A percentile compares a stretch with the other conserved stretches of the same genome.
These are phyloP conservation scores for Morus bassanus DNA, from an alignment of 2,797 vertebrate genomes.

Conservation along the genomic window DNA sequence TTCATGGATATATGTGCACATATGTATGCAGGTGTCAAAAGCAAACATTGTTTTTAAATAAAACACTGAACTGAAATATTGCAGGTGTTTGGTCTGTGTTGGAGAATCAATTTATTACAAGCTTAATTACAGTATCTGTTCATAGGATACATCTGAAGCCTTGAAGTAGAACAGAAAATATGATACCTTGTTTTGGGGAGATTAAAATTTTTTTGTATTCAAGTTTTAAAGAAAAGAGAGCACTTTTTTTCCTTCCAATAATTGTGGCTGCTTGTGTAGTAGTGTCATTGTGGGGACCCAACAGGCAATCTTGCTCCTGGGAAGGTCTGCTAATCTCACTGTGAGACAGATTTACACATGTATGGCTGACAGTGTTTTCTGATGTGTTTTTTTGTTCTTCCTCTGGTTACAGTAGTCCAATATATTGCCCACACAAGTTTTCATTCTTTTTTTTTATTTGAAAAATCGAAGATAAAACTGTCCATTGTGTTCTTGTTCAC, in stretches of 20 bases:
- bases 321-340: background rate
- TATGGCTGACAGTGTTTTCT: background rate
- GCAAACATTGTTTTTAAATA: background rate
- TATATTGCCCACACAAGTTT: background rate
- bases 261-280: background rate
- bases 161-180: background rate
- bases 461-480: background rate
- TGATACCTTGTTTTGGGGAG: background rate
- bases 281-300: background rate
- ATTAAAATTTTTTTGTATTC: background rate
- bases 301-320: background rate
- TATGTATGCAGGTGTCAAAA: background rate
- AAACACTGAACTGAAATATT: background rate
- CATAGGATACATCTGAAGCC: background rate
- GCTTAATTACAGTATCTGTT: background rate
- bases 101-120: background rate
- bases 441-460: background rate
- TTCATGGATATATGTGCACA: background rate
- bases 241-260: background rate
- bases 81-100: background rate
- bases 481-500: background rate
- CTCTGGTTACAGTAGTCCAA: background rate
- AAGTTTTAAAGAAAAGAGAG: background rate
- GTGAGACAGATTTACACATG: background rate
- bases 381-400: background rate